Base-by-base conservation (phyloP, 2,113 vertebrate species). In the Labeo catla region DNA sequence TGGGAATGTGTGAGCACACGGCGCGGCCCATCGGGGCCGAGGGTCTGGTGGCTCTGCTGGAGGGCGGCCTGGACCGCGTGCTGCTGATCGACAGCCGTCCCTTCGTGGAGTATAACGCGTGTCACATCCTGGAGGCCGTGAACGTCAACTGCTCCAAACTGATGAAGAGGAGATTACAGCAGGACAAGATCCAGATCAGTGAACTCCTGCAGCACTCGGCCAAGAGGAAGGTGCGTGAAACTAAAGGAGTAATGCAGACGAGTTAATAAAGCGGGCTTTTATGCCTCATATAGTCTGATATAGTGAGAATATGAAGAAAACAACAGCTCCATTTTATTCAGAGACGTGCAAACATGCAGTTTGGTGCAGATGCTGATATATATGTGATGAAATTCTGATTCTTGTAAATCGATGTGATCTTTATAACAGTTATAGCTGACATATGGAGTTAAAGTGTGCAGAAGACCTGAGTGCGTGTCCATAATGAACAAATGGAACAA, bases 61-160 rank as follows among this genome's bases (percentile, higher is more conserved):
- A 98, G 94, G 95, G 96, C 0, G 95, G 96, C 1, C 93, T 95
- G 57, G 97, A 97, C 89, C 95, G 93, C 34, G 91, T 98, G 93
- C 95, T 99, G 39, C 95, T 99, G 90, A 97, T 99, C 57, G 98
- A 99, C 89, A 98, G 97, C 93, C 94, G 98, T 21, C 96, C 98
- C 76, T 99, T 99, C 84, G 97, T 98, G 95, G 98, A 99, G 76
- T 99, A 96, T 93, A 99, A 99, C 90, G 91, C 96, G 0, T 95
- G 96, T 9, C 98, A 98, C 93, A 96, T 99, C 93, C 93, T 98
- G 93, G 97, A 98, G 91, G 97, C 98, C 15, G 94, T 99, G 89
- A 99, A 97, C 87, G 96, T 99, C 90, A 98, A 98, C 95, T 98
- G 97, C 92, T 99, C 98, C 91, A 99, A 98, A 93, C 96, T 99